Conservation (phyloP, 2,797 vertebrate genomes). For the Hippocampus kuda region DNA sequence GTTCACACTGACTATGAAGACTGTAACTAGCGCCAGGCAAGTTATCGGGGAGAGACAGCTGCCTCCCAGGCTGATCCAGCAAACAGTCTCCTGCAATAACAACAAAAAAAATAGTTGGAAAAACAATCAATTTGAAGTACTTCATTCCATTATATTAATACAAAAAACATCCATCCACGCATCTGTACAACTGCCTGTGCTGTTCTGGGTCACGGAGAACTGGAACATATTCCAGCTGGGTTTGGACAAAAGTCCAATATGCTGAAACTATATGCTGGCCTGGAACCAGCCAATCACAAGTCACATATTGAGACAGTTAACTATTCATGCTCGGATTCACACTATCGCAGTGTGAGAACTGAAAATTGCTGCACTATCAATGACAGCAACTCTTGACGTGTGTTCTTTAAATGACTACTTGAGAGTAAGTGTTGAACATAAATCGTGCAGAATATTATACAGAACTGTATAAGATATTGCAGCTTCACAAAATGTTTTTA, state of each 20-base stretch:
- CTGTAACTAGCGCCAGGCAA: conserved; percentile 78
- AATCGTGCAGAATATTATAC: neutral
- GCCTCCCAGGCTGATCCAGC: conserved; percentile 86
- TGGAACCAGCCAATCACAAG: neutral
- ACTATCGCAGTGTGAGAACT: neutral
- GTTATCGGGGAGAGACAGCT: conserved; percentile 72
- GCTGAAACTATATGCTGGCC: neutral
- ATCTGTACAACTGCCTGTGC: neutral
- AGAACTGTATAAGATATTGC: neutral
- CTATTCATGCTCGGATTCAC: neutral
- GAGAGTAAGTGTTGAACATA: neutral
- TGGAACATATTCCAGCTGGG: neutral
- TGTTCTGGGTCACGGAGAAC: neutral
- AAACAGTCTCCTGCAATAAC: conserved; percentile 82
- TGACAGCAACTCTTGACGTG: neutral
- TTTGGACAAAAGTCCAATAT: neutral
- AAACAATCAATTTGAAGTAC: neutral
- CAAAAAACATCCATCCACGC: neutral
- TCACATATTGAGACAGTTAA: neutral
- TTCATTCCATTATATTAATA: neutral
- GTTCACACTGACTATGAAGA: conserved; percentile 88
- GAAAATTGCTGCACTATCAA: neutral
- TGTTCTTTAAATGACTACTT: neutral
- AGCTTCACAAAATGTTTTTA: neutral
- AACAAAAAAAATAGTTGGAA: neutral